These are phyloP conservation scores for Gymnosoma rotundatum DNA, from an alignment of 2,888 invertebrate genomes.

Conservation along the genomic window DNA sequence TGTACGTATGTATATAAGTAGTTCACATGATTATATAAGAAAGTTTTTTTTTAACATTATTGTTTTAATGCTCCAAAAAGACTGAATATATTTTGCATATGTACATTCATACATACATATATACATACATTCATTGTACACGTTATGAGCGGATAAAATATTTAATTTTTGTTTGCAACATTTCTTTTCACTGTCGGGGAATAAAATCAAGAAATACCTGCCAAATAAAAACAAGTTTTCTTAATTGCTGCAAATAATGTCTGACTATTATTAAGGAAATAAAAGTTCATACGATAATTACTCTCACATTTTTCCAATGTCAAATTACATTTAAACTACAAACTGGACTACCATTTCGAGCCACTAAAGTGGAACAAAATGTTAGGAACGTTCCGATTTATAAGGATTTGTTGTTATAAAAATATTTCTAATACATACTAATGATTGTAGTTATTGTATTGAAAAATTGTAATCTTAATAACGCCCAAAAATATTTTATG, in stretches of 20 bases:
- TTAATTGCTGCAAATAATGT: conserved; percentile 22
- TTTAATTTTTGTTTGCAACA: conserved; percentile 9
- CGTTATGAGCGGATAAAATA: conserved; percentile 14
- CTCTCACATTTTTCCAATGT: conserved; percentile 54
- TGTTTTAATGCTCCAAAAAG: background rate
- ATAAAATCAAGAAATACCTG: conserved; percentile 2
- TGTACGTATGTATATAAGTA: background rate
- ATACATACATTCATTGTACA: background rate
- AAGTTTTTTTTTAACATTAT: conserved; percentile 3
- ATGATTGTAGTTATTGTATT: background rate
- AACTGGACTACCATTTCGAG: background rate
- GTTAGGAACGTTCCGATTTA: background rate
- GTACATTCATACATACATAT: background rate
- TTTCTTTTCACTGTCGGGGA: conserved; percentile 60
- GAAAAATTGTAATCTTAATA: conserved; percentile 26
- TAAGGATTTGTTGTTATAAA: background rate
- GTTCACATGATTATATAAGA: conserved; percentile 43
- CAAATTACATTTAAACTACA: conserved; percentile 5
- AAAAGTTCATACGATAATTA: conserved; percentile 28
- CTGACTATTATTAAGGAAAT: conserved; percentile 57
- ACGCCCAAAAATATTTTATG: conserved; percentile 48
- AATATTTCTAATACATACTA: background rate
- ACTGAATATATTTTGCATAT: background rate
- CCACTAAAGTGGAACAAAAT: background rate
- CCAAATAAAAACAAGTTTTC: conserved; percentile 35